Evolutionary conservation across 2,888 invertebrate species (phyloP).

Genomic region (Operophtera brumata): DNA sequence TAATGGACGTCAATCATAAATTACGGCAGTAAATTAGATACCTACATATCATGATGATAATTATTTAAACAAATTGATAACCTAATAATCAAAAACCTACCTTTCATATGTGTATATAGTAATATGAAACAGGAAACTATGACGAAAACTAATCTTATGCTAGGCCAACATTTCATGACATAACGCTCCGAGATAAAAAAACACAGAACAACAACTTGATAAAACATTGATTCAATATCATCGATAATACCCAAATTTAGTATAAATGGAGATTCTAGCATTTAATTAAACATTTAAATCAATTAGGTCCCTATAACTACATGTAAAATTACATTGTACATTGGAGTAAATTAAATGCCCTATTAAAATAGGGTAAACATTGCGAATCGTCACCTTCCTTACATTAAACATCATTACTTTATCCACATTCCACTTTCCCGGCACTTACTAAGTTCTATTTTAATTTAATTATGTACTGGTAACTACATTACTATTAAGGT

Average conservation of each 20-base stretch:
- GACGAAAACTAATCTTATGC: background rate
- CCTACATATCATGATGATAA: too few relatives aligned
- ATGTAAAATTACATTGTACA: background rate
- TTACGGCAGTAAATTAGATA: too few relatives aligned
- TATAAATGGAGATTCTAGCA: background rate
- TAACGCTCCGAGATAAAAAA: too few relatives aligned
- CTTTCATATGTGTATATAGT: too few relatives aligned
- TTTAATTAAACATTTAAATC: background rate
- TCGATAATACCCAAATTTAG: background rate
- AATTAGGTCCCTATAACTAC: background rate
- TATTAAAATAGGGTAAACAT: background rate
- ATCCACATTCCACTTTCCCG: constrained; percentile 75
- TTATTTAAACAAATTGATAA: too few relatives aligned
- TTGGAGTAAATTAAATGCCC: background rate
- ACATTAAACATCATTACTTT: background rate
- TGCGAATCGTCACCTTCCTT: background rate
- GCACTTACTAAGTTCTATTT: constrained; percentile 52
- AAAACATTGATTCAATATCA: too few relatives aligned
- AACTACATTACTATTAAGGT: constrained; percentile 23
- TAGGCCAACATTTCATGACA: too few relatives aligned
- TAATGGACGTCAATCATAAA: constrained; percentile 18
- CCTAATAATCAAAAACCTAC: too few relatives aligned
- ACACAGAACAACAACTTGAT: too few relatives aligned
- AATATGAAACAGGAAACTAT: too few relatives aligned
- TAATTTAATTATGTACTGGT: constrained; percentile 31